Conservation (phyloP, 2,888 invertebrate species). For the Troides helena region DNA sequence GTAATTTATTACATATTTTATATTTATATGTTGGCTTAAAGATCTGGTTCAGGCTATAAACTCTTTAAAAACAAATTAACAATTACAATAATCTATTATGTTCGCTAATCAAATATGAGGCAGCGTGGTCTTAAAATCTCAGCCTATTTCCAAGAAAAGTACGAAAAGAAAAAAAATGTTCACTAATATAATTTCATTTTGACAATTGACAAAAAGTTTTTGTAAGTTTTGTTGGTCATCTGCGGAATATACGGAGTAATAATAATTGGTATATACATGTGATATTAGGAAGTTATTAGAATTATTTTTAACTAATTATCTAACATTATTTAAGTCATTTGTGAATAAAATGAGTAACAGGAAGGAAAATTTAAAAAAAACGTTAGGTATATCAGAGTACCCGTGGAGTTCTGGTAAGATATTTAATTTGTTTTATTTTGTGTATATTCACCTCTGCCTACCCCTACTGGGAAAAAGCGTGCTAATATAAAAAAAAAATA, state of each 20-base stretch:
- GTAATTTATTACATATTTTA: too few species aligned
- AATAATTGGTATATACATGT: background rate
- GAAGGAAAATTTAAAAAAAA: slow-evolving; percentile 55
- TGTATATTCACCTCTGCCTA: too few species aligned
- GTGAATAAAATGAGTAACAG: slow-evolving; percentile 46
- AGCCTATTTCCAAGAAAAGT: too few species aligned
- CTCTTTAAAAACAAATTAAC: too few species aligned
- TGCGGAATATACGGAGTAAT: background rate
- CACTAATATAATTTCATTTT: too few species aligned
- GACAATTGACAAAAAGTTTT: background rate
- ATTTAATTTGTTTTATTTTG: background rate
- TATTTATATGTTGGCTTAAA: too few species aligned
- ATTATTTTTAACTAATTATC: background rate
- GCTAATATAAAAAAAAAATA: background rate
- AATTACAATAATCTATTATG: too few species aligned
- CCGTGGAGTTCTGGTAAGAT: slow-evolving; percentile 66
- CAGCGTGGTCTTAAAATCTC: too few species aligned
- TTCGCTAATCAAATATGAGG: too few species aligned
- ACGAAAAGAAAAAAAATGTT: too few species aligned
- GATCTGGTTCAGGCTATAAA: too few species aligned
- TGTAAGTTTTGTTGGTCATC: background rate
- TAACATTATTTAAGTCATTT: slow-evolving; percentile 1
- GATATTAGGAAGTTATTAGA: background rate
- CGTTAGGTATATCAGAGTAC: slow-evolving; percentile 56
- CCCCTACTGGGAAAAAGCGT: too few species aligned